These are phyloP conservation scores for Nothobranchius kuhntae DNA, from an alignment of 2,113 vertebrate species.

Conservation along the genomic window DNA sequence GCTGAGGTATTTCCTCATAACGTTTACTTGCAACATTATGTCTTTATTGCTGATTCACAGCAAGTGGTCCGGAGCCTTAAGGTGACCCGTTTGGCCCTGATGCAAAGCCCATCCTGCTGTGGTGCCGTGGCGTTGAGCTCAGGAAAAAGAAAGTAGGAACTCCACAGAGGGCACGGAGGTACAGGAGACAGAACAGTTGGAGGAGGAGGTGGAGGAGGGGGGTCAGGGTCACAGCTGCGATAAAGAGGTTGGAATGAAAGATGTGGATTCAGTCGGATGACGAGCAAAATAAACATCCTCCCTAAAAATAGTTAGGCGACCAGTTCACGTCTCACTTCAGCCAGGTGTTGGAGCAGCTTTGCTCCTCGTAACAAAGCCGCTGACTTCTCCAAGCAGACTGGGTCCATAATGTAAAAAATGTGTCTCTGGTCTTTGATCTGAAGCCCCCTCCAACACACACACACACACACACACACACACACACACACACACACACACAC, in stretches of 20 bases:
- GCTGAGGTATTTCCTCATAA: conserved; percentile 72
- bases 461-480: no score
- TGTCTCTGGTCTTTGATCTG: conserved; percentile 2
- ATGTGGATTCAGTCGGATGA: conserved; percentile 53
- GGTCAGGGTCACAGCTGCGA: conserved; percentile 71
- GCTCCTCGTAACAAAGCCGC: conserved; percentile 23
- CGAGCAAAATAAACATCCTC: conserved; percentile 65
- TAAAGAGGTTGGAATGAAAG: conserved; percentile 72
- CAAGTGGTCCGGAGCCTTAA: background rate
- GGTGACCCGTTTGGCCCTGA: background rate
- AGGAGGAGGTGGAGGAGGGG: conserved; percentile 25
- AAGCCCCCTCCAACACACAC: background rate
- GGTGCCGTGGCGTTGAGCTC: conserved; percentile 6
- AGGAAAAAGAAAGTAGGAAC: conserved; percentile 45
- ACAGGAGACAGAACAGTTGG: conserved; percentile 37
- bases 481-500: no score
- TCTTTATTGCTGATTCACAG: conserved; percentile 43
- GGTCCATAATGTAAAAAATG: conserved; percentile 27
- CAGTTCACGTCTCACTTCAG: conserved; percentile 35
- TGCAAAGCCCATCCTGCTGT: background rate
- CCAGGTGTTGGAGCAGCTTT: conserved; percentile 60
- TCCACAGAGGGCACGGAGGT: conserved; percentile 44
- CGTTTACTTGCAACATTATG: conserved; percentile 56
- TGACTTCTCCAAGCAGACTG: conserved; percentile 10
- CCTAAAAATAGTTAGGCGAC: conserved; percentile 63